A percentile compares a stretch with the other conserved stretches of the same genome.
Conservation (phyloP, 2,888 invertebrate species). For the Drosophila emarginata region DNA sequence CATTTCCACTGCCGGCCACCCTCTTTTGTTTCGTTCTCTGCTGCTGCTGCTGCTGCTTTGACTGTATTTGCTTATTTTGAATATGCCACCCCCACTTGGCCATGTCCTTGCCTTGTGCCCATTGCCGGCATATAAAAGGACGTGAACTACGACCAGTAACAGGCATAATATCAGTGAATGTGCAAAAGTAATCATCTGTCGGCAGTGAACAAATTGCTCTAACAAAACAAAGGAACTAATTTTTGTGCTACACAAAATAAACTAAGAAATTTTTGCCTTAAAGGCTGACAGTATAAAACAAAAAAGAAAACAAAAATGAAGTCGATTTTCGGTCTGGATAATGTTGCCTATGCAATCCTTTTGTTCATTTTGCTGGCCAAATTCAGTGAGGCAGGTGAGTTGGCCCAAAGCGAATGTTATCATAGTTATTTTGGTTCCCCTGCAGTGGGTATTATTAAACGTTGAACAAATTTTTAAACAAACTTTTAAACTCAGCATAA, state of each 20-base stretch:
- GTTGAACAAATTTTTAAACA: too few species aligned
- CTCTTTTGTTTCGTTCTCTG: constrained; percentile 10
- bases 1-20: constrained; percentile 33
- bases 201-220: constrained; percentile 8
- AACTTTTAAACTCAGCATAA: too few species aligned
- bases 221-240: constrained; percentile 26
- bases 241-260: constrained; percentile 7
- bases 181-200: constrained; percentile 56
- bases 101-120: constrained; percentile 53
- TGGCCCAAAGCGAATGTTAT: constrained; percentile 14
- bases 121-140: constrained; percentile 79
- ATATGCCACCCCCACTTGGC: not conserved
- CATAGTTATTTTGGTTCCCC: not conserved
- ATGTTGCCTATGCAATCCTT: constrained; percentile 66
- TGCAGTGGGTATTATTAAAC: too few species aligned
- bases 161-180: constrained; percentile 73
- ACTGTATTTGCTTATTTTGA: not conserved
- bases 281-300: constrained; percentile 11
- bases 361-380: constrained; percentile 56
- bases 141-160: constrained; percentile 60
- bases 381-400: constrained; percentile 78
- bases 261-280: constrained; percentile 7
- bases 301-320: constrained; percentile 63
- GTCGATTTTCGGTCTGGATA: constrained; percentile 64
- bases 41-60: constrained; percentile 33